Conservation (phyloP, 1,140 invertebrate species). For the Diabrotica undecimpunctata region DNA sequence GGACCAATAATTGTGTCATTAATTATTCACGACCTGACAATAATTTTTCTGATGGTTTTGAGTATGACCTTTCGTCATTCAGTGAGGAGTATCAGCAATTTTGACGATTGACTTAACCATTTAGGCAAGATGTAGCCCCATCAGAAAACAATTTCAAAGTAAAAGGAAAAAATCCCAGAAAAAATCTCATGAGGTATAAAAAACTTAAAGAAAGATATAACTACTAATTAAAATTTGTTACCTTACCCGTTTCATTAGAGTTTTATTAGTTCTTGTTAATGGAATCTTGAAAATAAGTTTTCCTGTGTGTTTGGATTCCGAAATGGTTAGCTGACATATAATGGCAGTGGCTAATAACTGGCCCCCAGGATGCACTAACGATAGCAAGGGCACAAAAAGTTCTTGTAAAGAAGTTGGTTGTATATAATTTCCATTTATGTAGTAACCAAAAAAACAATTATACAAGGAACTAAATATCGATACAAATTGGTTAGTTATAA, state of each 20-base stretch:
- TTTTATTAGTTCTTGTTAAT: background rate
- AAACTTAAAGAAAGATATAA: too few relatives aligned
- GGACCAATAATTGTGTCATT: too few relatives aligned
- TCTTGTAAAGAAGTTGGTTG: slow-evolving; percentile 6
- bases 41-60: too few relatives aligned
- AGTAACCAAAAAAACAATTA: slow-evolving; percentile 10
- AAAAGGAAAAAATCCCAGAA: too few relatives aligned
- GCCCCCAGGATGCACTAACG: background rate
- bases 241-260: slow-evolving; percentile 6
- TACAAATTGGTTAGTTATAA: slow-evolving; percentile 6
- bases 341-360: slow-evolving; percentile 3
- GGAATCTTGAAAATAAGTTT: background rate
- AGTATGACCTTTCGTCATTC: too few relatives aligned
- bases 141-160: too few relatives aligned
- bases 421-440: slow-evolving; percentile 2
- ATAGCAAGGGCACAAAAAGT: background rate
- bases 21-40: too few relatives aligned
- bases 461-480: slow-evolving; percentile 13
- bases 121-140: too few relatives aligned
- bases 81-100: too few relatives aligned
- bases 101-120: too few relatives aligned
- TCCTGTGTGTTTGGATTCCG: background rate
- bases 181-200: too few relatives aligned
- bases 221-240: too few relatives aligned
- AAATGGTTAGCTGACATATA: slow-evolving; percentile 1